Evolutionary conservation across 2,113 vertebrate genomes (phyloP), one percentile per base, ranked within the genome.

Genomic region (Gambusia affinis): DNA sequence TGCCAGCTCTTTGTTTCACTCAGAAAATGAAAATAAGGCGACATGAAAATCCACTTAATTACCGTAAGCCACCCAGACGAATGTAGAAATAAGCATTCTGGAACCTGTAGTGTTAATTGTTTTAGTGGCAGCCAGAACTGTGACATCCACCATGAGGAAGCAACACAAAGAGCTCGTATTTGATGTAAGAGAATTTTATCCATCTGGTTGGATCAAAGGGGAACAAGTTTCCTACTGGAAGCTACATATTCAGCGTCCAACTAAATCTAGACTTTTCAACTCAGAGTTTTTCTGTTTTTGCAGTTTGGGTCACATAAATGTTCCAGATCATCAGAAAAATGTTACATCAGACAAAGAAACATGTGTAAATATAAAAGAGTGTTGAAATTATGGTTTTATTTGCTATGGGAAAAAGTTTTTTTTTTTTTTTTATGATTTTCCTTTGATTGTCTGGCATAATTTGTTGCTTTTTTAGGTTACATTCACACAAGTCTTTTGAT

Each of bases 161-260:
- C 12, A 1, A 61, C 28, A 77, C 77, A 57, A 90, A 87, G 74
- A 75, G 61, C 73, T 91, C 77, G 88, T 79, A 87, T 91, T 87
- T 67, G 54, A 73, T n/a, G 66, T 75, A 62, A 60, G 64, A 70
- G 80, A 78, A 74, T 83, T 87, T 72, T 39, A 44, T 64, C 87
- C 83, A 33, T 72, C 89, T 90, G 81, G 57, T 71, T 88, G 64
- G 82, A 81, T 87, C 78, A 72, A 64, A 78, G 60, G 63, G 67
- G 77, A 83, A 76, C 75, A 83, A 42, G 78, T 42, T 63, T 86
- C 89, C 82, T 33, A 63, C 64, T 51, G 51, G 71, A 28, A 60
- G 70, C 12, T 39, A 12, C 4, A 47, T 17, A 17, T 44, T 42
- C 39, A 12, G 2, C 44, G 19, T 19, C 44, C 17, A 19, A 47